Evolutionary conservation across 53 echinoderm and acorn worm genomes (phyloP), one percentile per base, ranked within the genome.

Genomic region (Glandiceps talaboti): DNA sequence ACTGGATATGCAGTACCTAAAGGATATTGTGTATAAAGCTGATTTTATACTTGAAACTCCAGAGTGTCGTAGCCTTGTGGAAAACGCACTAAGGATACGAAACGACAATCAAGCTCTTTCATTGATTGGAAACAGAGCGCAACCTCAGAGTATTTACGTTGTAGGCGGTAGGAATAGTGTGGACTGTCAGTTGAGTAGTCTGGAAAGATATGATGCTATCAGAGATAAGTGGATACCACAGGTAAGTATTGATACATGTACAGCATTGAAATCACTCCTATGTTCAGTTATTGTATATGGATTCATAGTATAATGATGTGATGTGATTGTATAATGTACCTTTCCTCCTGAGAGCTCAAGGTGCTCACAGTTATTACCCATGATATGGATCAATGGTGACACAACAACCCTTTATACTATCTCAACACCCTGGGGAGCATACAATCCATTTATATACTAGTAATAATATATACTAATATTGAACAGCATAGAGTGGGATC

Each of bases 21-120:
- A 92, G 33, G 86, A 90, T 28, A 85, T 84, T 28, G 97, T 96
- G 6, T 89, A 91, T 84, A 87, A 89, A 31, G 93, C 97, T 1
- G 97, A 93, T 28, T 86, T 96, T 30, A 96, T 96, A 33, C 88
- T 90, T 30, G 83, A 86, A 28, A 93, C 91, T 77, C 81, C 94
- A 1, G 89, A 88, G 76, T 99, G 99, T 76, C 89, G 86, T 29
- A 94, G 93, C 33, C 82, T 86, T 30, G 89, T 99, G 29, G 90
- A 85, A 27, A 86, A 84, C 30, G 99, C 99, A 14, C 77, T 99
- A 73, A 82, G 92, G 32, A 99, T 99, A 72, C 87, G 99, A n/a
- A 99, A 99, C 76, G 99, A 99, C 33, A 99, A 99, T 84, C 99
- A 99, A 84, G 99, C 99, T 1, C 81, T 99, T 75, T 91, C 99